Conservation (phyloP, 1,140 invertebrate genomes). For the Tetranychus urticae region DNA sequence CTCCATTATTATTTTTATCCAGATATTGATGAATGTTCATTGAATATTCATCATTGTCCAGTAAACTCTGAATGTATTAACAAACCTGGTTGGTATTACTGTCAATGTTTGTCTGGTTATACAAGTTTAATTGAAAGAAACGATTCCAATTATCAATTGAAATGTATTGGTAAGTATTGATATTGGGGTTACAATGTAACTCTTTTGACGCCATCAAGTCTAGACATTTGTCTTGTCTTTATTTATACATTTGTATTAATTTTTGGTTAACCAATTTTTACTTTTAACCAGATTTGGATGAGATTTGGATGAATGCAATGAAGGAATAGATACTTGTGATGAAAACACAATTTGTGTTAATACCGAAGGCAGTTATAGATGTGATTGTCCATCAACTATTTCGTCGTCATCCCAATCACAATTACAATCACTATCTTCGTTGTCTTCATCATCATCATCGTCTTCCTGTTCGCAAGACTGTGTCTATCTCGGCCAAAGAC, state of each 20-base stretch:
- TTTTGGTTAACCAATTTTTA: neutral
- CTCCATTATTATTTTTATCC: slow-evolving; percentile 2
- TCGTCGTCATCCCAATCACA: neutral
- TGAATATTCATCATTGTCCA: slow-evolving; percentile 41
- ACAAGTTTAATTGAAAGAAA: slow-evolving; percentile 18
- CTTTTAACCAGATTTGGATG: slow-evolving; percentile 36
- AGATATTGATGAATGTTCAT: slow-evolving; percentile 65
- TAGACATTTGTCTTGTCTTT: neutral
- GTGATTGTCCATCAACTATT: slow-evolving; percentile 31
- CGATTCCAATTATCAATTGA: slow-evolving; percentile 24
- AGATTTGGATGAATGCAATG: slow-evolving; percentile 40
- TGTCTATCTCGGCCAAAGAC: neutral
- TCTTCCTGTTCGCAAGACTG: neutral
- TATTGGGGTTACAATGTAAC: neutral
- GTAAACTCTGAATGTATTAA: slow-evolving; percentile 56
- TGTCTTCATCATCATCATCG: too few relatives aligned
- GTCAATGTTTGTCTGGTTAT: slow-evolving; percentile 58
- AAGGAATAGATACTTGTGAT: slow-evolving; percentile 42
- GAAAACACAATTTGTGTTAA: slow-evolving; percentile 55
- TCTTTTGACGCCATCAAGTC: neutral
- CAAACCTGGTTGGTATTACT: slow-evolving; percentile 76
- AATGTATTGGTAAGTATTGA: neutral
- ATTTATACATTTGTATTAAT: too few relatives aligned
- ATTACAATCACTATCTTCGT: too few relatives aligned
- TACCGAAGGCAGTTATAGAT: slow-evolving; percentile 57